phyloP scores from a whole-genome alignment of 2,888 invertebrate species.

The Sclerodermus sp. region DNA sequence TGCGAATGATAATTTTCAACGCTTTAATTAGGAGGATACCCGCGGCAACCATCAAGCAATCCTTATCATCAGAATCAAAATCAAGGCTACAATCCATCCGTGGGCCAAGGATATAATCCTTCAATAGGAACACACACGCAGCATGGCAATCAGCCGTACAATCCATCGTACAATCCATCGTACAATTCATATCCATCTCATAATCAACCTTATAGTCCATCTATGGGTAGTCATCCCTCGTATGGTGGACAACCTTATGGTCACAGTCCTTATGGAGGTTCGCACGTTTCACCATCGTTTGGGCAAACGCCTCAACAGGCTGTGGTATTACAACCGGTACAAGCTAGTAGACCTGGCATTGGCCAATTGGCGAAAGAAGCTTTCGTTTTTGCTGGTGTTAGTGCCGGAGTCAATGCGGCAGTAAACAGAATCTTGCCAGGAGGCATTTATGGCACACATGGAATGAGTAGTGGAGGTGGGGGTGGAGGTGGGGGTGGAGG shows the following conservation, averaged over 20 bases:
- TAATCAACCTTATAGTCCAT: slow-evolving; percentile 24
- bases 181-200: slow-evolving; percentile 22
- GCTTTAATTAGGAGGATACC: slow-evolving; percentile 31
- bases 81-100: slow-evolving; percentile 23
- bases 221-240: too few species aligned
- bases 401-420: slow-evolving; percentile 53
- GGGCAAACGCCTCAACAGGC: slow-evolving; percentile 44
- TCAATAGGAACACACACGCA: slow-evolving; percentile 27
- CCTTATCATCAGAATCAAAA: slow-evolving; percentile 16
- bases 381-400: slow-evolving; percentile 51
- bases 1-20: too few species aligned
- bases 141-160: slow-evolving; percentile 23
- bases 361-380: slow-evolving; percentile 55
- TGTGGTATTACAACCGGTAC: slow-evolving; percentile 35
- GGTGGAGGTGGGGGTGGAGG: not conserved
- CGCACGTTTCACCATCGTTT: slow-evolving; percentile 29
- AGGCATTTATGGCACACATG: slow-evolving; percentile 27
- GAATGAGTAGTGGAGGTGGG: slow-evolving; percentile 29
- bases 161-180: slow-evolving; percentile 29
- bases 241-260: slow-evolving; percentile 27
- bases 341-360: slow-evolving; percentile 45
- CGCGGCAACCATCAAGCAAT: slow-evolving; percentile 30
- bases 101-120: slow-evolving; percentile 21
- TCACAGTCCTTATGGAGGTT: slow-evolving; percentile 23
- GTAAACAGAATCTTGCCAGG: slow-evolving; percentile 50